Base-by-base conservation (phyloP, 2,113 vertebrate species). In the Prinia subflava region DNA sequence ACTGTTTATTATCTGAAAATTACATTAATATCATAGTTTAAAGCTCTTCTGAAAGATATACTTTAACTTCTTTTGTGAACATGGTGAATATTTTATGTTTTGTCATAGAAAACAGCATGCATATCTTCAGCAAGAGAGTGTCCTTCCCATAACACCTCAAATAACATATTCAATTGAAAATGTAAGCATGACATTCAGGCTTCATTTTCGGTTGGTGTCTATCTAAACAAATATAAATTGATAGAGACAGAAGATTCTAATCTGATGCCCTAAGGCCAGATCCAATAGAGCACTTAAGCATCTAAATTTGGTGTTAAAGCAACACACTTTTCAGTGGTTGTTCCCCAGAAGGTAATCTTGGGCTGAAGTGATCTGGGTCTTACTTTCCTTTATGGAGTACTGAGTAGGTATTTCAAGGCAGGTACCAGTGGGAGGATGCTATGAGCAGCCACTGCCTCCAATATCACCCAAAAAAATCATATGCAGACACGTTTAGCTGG, bases 121-220 rank as follows among this genome's bases (percentile, higher is more conserved):
- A 89, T 84, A 47, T 91, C 93, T 95, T 74, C 84, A 94, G 65
- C 49, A 74, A 75, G 37, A 83, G 23, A 93, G 44, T 78, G 62
- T 92, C 87, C 89, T 96, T 97, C 83, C 75, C 21, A 7, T 62
- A 89, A 83, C 55, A 96, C 35, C 55, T 95, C 92, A 96, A 97
- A 90, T 95, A 95, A 74, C 77, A 90, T 89, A 93, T 94, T 93
- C 68, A 64, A 73, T 93, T 89, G 92, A 90, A 95, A 97, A 92
- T 70, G 77, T 93, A 96, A 94, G 83, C 81, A 84, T 97, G 90
- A 94, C 90, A 96, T 96, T 97, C 97, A 96, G 74, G 94, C 73
- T 97, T 95, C 83, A 84, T 95, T 95, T 95, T 87, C 77, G 81
- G 64, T 84, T 95, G 87, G 69, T 95, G 65, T 90, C 91, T 87